phyloP scores from a whole-genome alignment of 2,888 invertebrate genomes.

The Lasioglossum oenotherae region DNA sequence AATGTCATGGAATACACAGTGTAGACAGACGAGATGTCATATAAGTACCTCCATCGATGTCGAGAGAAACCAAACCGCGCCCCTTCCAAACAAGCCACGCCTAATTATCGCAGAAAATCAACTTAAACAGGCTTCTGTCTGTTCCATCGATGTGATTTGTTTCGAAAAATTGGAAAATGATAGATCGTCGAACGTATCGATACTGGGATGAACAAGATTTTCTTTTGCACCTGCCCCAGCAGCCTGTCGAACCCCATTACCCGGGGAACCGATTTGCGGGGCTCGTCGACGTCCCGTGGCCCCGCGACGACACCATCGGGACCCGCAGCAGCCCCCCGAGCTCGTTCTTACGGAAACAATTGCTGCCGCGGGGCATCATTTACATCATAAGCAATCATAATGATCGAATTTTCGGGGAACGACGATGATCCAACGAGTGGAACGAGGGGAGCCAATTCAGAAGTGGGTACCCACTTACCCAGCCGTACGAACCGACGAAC shows the following conservation, averaged over 20 bases:
- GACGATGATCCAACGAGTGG: conserved; percentile 84
- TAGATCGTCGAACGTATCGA: background rate
- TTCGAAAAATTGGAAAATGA: background rate
- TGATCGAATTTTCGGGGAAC: conserved; percentile 84
- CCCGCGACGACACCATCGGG: conserved; percentile 48
- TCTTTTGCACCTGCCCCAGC: conserved; percentile 59
- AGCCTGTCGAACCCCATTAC: conserved; percentile 46
- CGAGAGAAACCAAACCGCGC: background rate
- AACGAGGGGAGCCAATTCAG: conserved; percentile 83
- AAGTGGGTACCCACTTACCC: conserved; percentile 84
- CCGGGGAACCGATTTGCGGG: conserved; percentile 31
- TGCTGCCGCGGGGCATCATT: conserved; percentile 86
- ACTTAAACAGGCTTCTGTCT: background rate
- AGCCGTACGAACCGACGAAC: conserved; percentile 69
- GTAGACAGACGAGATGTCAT: too few species aligned
- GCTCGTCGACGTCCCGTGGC: conserved; percentile 40
- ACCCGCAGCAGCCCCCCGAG: conserved; percentile 68
- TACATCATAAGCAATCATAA: conserved; percentile 86
- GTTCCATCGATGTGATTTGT: background rate
- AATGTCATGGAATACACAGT: too few species aligned
- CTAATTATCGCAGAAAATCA: background rate
- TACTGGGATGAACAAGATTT: conserved; percentile 22
- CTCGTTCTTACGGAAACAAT: conserved; percentile 83
- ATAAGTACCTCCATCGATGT: background rate
- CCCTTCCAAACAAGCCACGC: background rate